Percentiles rank a stretch among this genome's conserved stretches.
These are phyloP conservation scores for western clawed frog (Xenopus tropicalis) DNA, from an alignment of 2,113 vertebrate genomes.

Conservation along the genomic window UCB_Xtro_10.0 CM004444.2:16723501-16724000, in stretches of 20 bases:
- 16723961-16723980: constrained; percentile 77
- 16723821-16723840: constrained; percentile 34
- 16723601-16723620: constrained; percentile 67
- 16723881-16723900: constrained; percentile 78
- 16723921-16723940: constrained; percentile 85
- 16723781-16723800: constrained; percentile 11
- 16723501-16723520: constrained; percentile 60
- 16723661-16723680: constrained; percentile 74
- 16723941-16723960: constrained; percentile 76
- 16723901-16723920: constrained; percentile 78
- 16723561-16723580: constrained; percentile 81
- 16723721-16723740: constrained; percentile 61
- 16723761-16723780: constrained; percentile 22
- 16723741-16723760: constrained; percentile 46
- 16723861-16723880: constrained; percentile 82
- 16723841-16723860: constrained; percentile 72
- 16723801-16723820: not conserved
- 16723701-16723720: constrained; percentile 74
- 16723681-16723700: constrained; percentile 60
- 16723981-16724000: constrained; percentile 67
- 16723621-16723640: constrained; percentile 70
- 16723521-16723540: constrained; percentile 34
- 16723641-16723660: constrained; percentile 75
- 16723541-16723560: constrained; percentile 70
- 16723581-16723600: constrained; percentile 66